phyloP scores from a whole-genome alignment of 2,113 vertebrate species.

The Elachura formosa region DNA sequence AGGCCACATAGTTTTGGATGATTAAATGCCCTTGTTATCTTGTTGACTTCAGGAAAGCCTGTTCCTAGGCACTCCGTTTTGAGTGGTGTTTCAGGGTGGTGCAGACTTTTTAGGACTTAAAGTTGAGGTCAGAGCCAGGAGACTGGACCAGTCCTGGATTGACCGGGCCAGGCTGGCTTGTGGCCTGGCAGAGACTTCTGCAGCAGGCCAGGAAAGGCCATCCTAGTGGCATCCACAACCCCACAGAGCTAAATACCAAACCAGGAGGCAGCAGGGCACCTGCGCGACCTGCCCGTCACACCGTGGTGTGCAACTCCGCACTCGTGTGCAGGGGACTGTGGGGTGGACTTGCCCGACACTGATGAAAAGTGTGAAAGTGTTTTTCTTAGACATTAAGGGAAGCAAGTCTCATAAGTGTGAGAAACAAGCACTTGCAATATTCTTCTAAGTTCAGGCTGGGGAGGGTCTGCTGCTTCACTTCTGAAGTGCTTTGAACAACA shows the following conservation, averaged over 20 bases:
- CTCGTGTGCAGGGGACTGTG: accelerated
- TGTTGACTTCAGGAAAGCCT: constrained; percentile 1
- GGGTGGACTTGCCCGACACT: neutral
- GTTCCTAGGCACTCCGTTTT: neutral
- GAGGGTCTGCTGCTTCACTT: neutral
- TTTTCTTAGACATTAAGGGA: neutral
- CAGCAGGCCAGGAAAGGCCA: accelerated
- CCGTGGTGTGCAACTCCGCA: accelerated
- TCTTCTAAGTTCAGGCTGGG: neutral
- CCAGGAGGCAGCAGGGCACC: neutral
- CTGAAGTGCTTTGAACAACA: neutral
- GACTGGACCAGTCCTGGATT: neutral
- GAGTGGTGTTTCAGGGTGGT: neutral
- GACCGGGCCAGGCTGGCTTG: neutral
- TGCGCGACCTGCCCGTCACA: neutral
- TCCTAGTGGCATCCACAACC: neutral
- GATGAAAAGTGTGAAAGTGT: neutral
- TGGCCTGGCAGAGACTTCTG: neutral
- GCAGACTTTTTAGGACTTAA: neutral
- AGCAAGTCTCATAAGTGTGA: neutral
- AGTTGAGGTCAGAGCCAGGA: neutral
- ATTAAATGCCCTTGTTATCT: constrained; percentile 19
- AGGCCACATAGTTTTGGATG: neutral
- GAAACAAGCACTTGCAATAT: neutral
- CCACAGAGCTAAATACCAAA: neutral